Evolutionary conservation across 1,140 invertebrate species (phyloP), one percentile per base, ranked within the genome.

Genomic region (Melanaphis sacchari): DNA sequence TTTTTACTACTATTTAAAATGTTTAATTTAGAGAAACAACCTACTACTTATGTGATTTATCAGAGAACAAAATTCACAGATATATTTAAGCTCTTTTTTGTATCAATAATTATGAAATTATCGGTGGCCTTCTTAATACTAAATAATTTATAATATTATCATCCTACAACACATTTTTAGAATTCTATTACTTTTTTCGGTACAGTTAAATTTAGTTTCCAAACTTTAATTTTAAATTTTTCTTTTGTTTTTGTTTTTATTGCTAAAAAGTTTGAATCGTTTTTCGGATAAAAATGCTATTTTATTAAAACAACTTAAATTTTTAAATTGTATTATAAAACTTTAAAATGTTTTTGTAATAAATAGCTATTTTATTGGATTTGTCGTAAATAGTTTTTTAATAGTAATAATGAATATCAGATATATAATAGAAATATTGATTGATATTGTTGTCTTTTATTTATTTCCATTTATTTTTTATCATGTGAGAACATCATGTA

Each of bases 141-240:
- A 89, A 89, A 54, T 52, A 89, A 89, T 89, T 46, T 89, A 89
- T 89, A 89, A 89, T 54, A 7, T 22, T 54, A 54, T 89, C 88
- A 40, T 54, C 88, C 22, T 36, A 54, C 87, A 36, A 89, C 87
- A 54, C 36, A 54, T 89, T 54, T 89, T 89, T 22, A 89, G 36
- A 40, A 89, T 89, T 89, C 88, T 89, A 89, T 89, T 89, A 38
- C 88, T 54, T 54, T 89, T 89, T 89, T 36, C 11, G 49, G 88
- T 89, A 54, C 15, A 76, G 15, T 31, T 89, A 89, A 89, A 89
- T 89, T 54, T 52, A 54, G 49, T 89, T 89, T 89, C 24, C 24
- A 89, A 89, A 89, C 36, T 89, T 89, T 89, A 89, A 40, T 54
- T 52, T 54, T 52, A 24, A 89, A 54, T 49, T 38, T 89, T 89